These are phyloP conservation scores for Trichomalopsis sarcophagae DNA, from an alignment of 1,140 invertebrate species.

Conservation along the genomic window DNA sequence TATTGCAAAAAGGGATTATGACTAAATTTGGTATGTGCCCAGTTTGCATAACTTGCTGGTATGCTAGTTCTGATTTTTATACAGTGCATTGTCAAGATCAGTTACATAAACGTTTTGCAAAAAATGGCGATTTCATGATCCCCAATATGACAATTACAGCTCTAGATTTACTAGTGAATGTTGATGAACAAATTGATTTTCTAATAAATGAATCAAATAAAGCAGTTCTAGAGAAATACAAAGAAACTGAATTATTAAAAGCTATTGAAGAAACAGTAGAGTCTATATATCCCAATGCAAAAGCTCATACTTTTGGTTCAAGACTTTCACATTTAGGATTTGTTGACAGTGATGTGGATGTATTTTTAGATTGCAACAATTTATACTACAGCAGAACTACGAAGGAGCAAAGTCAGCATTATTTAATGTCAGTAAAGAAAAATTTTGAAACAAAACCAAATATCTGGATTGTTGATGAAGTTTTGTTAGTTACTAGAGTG, in stretches of 20 bases:
- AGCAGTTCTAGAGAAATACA: conserved; percentile 13
- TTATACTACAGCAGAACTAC: conserved; percentile 8
- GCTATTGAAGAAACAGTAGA: conserved; percentile 53
- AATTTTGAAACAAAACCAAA: conserved; percentile 45
- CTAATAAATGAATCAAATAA: conserved; percentile 50
- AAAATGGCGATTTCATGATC: conserved; percentile 44
- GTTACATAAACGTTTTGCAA: conserved; percentile 53
- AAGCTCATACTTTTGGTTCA: conserved; percentile 73
- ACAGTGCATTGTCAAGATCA: conserved; percentile 51
- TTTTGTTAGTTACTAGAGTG: conserved; percentile 63
- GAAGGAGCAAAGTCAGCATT: neutral
- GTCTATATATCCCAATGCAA: conserved; percentile 53
- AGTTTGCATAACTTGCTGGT: conserved; percentile 57
- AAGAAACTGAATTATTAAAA: conserved; percentile 51
- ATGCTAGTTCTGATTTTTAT: conserved; percentile 50
- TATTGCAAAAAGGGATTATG: neutral
- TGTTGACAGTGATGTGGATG: conserved; percentile 72
- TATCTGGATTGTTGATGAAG: conserved; percentile 56
- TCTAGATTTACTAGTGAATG: conserved; percentile 45
- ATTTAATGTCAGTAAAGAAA: conserved; percentile 19
- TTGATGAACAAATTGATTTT: conserved; percentile 41
- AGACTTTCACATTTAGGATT: conserved; percentile 69
- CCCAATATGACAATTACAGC: conserved; percentile 46
- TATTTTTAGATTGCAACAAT: conserved; percentile 72
- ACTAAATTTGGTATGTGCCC: conserved; percentile 57